Evolutionary conservation across 1,140 invertebrate genomes (phyloP).

Genomic region (Matsumurasca onukii): DNA sequence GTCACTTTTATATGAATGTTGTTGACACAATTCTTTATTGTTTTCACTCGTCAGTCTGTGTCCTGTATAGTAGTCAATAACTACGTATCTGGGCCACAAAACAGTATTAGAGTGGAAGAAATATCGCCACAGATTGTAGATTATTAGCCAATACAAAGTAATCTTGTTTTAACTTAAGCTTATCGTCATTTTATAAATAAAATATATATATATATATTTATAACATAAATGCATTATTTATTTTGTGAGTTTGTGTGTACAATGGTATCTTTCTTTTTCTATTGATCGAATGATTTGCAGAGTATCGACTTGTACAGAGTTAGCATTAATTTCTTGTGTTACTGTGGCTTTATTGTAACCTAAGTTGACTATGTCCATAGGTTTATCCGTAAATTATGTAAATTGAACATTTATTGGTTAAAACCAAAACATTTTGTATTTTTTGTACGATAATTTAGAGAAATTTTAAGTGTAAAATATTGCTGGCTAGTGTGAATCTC

Average conservation of each 20-base stretch:
- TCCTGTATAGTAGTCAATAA: constrained; percentile 9
- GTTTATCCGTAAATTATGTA: not conserved
- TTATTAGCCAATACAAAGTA: constrained; percentile 24
- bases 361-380: constrained; percentile 4
- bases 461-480: constrained; percentile 18
- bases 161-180: constrained; percentile 21
- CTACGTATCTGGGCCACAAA: not conserved
- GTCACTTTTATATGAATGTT: constrained; percentile 14
- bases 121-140: not conserved
- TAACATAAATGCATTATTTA: constrained; percentile 29
- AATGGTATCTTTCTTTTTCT: not conserved
- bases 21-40: constrained; percentile 6
- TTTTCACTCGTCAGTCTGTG: constrained; percentile 14
- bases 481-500: constrained; percentile 16
- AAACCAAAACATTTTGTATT: constrained; percentile 29
- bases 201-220: constrained; percentile 24
- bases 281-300: not conserved
- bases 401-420: constrained; percentile 19
- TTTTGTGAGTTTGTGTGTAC: constrained; percentile 24
- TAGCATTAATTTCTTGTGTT: not conserved
- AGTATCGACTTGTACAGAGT: not conserved
- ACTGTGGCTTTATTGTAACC: constrained; percentile 8
- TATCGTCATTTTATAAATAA: constrained; percentile 25
- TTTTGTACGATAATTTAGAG: constrained; percentile 29
- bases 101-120: constrained; percentile 24